phyloP scores from a whole-genome alignment of 2,888 invertebrate species.

The Boloria euphrosyne region DNA sequence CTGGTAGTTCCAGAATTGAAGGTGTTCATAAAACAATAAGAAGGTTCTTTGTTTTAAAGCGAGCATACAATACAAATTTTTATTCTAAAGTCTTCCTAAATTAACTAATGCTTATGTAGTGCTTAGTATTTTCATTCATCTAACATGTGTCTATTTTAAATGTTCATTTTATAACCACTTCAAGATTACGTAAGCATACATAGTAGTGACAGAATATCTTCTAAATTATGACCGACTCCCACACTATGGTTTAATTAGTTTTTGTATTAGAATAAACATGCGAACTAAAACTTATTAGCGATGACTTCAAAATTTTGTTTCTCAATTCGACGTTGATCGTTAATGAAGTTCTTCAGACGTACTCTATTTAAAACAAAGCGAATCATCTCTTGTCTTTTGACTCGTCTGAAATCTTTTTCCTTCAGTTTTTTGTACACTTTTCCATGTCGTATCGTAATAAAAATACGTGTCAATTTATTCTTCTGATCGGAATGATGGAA shows the following conservation, averaged over 20 bases:
- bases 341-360: neutral
- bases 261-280: conserved; percentile 26
- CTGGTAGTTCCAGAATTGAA: too few species aligned
- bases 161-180: conserved; percentile 1
- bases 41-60: too few species aligned
- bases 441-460: too few species aligned
- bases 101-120: neutral
- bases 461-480: too few species aligned
- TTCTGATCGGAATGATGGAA: too few species aligned
- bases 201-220: conserved; percentile 23
- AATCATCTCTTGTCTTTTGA: conserved; percentile 1
- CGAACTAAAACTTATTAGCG: conserved; percentile 19
- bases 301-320: conserved; percentile 9
- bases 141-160: neutral
- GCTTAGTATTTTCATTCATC: neutral
- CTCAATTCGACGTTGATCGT: neutral
- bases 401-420: too few species aligned
- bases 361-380: neutral
- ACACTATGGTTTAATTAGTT: conserved; percentile 29
- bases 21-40: too few species aligned
- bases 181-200: conserved; percentile 26
- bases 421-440: too few species aligned
- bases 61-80: too few species aligned
- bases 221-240: conserved; percentile 34
- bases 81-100: too few species aligned